phyloP scores from a whole-genome alignment of 2,113 vertebrate species.

The Eurypyga helias region DNA sequence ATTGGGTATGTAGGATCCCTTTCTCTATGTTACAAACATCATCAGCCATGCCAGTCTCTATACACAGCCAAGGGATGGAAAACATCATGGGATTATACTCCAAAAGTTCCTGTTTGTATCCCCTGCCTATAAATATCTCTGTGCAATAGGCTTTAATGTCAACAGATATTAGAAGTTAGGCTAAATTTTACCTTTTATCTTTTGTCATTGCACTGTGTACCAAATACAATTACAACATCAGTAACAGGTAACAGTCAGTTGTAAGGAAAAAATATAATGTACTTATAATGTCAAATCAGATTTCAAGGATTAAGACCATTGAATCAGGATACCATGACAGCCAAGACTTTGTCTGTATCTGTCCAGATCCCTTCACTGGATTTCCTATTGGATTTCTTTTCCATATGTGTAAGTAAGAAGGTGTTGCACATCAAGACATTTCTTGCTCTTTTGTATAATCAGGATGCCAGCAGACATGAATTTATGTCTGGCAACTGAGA shows the following conservation, averaged over 20 bases:
- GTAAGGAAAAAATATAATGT: neutral
- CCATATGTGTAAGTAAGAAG: neutral
- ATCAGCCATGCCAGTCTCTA: neutral
- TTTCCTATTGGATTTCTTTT: neutral
- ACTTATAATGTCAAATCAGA: neutral
- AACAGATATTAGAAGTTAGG: neutral
- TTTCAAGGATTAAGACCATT: neutral
- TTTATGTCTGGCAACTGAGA: neutral
- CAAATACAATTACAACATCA: neutral
- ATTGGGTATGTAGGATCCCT: neutral
- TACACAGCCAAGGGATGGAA: neutral
- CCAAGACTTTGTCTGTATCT: neutral
- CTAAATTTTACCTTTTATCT: neutral
- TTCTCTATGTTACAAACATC: neutral
- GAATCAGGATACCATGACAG: neutral
- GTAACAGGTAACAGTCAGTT: neutral
- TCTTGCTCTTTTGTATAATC: neutral
- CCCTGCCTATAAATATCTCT: neutral
- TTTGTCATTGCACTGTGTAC: neutral
- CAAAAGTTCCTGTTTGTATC: neutral
- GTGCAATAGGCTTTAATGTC: neutral
- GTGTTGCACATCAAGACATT: neutral
- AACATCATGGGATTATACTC: rapidly evolving
- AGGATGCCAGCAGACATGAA: neutral
- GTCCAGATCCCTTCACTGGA: neutral